Percentiles rank a stretch among this genome's conserved stretches.
phyloP scores from a whole-genome alignment of 2,113 vertebrate genomes.

The Excalfactoria chinensis region DNA sequence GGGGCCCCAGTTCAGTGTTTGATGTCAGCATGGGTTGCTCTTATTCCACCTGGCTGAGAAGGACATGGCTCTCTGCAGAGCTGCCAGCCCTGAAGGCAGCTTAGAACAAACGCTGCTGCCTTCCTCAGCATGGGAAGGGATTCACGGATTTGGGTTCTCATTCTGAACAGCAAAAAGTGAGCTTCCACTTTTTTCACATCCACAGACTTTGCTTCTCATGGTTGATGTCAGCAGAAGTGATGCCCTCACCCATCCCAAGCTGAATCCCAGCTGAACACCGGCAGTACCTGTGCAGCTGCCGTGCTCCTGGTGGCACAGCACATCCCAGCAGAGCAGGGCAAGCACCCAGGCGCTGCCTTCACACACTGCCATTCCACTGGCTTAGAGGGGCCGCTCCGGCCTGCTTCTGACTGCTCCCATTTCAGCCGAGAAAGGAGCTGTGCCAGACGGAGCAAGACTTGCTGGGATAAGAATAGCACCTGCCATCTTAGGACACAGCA shows the following conservation, averaged over 20 bases:
- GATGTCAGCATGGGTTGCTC: background rate
- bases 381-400: background rate
- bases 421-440: background rate
- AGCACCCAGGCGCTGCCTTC: background rate
- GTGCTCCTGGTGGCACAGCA: background rate
- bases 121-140: background rate
- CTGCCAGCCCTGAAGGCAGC: background rate
- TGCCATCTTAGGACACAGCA: conserved; percentile 6
- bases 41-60: background rate
- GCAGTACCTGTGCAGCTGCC: background rate
- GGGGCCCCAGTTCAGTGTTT: background rate
- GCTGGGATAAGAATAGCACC: conserved; percentile 60
- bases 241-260: background rate
- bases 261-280: background rate
- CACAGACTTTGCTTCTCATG: background rate
- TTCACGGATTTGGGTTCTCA: background rate
- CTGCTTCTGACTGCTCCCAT: background rate
- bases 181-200: background rate
- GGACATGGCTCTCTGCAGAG: background rate
- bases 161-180: background rate
- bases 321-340: background rate
- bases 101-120: background rate
- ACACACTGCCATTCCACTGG: accelerated
- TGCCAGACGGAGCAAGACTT: background rate
- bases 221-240: background rate